A percentile compares a stretch with the other conserved stretches of the same genome.
Evolutionary conservation across 1,140 invertebrate species (phyloP).

Genomic region (Ladona fulva): DNA sequence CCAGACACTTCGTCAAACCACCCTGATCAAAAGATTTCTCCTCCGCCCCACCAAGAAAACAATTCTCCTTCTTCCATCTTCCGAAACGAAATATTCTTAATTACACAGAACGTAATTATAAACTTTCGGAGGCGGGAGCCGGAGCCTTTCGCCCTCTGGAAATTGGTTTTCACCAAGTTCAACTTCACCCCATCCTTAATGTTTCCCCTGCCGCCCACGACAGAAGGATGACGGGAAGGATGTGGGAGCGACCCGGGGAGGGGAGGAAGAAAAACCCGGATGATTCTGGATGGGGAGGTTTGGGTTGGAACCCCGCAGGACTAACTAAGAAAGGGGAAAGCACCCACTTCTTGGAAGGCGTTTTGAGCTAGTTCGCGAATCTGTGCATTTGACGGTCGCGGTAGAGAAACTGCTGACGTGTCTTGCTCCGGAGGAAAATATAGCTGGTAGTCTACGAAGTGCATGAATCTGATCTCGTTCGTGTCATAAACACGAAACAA

Average conservation of each 20-base stretch:
- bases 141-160: neutral
- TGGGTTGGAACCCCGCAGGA: too few species aligned
- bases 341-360: too few species aligned
- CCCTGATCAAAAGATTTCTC: neutral
- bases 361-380: too few species aligned
- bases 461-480: too few species aligned
- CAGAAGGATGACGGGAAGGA: neutral
- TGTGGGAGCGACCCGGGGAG: neutral
- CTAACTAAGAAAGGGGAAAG: too few species aligned
- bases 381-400: too few species aligned
- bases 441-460: too few species aligned
- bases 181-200: too few species aligned
- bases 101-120: slow-evolving; percentile 3
- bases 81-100: neutral
- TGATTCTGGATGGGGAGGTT: too few species aligned
- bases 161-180: neutral
- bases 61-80: neutral
- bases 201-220: neutral
- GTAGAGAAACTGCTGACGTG: too few species aligned
- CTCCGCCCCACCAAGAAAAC: neutral
- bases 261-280: neutral
- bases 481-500: too few species aligned
- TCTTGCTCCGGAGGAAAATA: too few species aligned
- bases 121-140: neutral
- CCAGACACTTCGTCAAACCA: neutral